Evolutionary conservation across 2,888 invertebrate genomes (phyloP).

Genomic region (Cataglyphis albicans): DNA sequence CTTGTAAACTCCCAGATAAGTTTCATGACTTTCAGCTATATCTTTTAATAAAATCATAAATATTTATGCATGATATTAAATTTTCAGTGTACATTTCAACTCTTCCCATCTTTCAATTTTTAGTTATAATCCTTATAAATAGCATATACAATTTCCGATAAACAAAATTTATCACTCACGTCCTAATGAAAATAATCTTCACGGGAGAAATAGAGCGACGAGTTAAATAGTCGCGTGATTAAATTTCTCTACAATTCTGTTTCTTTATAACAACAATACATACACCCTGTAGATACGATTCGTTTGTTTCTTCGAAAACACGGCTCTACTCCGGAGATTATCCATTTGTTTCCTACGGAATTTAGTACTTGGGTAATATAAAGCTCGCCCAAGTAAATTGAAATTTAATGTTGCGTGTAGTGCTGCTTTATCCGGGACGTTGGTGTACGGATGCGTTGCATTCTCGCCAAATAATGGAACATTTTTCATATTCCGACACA

Average conservation of each 20-base stretch:
- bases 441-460: conserved; percentile 14
- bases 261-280: background rate
- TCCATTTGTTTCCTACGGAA: conserved; percentile 18
- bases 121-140: background rate
- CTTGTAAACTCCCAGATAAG: background rate
- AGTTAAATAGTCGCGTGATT: background rate
- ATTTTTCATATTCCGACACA: background rate
- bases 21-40: background rate
- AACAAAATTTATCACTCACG: background rate
- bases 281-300: background rate
- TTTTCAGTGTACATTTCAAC: background rate
- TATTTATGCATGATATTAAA: background rate
- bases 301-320: conserved; percentile 10
- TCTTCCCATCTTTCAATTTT: background rate
- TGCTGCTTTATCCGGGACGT: conserved; percentile 5
- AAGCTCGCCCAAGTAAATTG: conserved; percentile 30
- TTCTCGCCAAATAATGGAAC: conserved; percentile 17
- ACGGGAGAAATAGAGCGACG: background rate
- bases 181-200: background rate
- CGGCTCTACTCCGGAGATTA: conserved; percentile 8
- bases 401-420: conserved; percentile 51
- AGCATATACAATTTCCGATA: background rate
- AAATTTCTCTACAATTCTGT: background rate
- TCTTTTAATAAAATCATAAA: background rate
- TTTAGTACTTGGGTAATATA: conserved; percentile 31